Evolutionary conservation across 2,888 invertebrate genomes (phyloP), one percentile per base, ranked within the genome.

Genomic region (Acleris literana): DNA sequence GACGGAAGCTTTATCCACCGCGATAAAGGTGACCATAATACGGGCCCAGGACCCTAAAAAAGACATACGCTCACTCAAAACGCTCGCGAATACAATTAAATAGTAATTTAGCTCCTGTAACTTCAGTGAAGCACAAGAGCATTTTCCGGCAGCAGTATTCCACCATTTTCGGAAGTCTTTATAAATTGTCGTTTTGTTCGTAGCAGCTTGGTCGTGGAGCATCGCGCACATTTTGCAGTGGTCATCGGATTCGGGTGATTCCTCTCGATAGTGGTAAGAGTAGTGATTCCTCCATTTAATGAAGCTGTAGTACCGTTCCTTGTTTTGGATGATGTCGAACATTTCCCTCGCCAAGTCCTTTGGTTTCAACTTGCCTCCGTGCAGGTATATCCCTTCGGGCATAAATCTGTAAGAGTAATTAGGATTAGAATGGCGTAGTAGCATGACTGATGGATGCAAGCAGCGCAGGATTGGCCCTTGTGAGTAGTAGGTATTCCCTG

Each of bases 271-370:
- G 51, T 77, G 72, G 52, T 70, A 79, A 0, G 75, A 72, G 57
- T 81, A 81, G 67, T 80, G 70, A 22, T 76, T 78, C 54, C 70
- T 73, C 81, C 80, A 82, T 57, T 68, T 76, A 53, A 81, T 80
- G 60, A 71, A 78, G 5, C 72, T 68, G 46, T 72, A 70, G 63
- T 79, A 81, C 53, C 64, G 65, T 3, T 74, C 69, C 22, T 72
- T 72, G 52, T 80, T 68, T 1, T 72, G 67, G 7, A 74, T 72
- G 11, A 79, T 69, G 29, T 75, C 69, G 16, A 71, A 48, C 73
- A 81, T 80, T 44, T 72, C 57, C n/a, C 65, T 59, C 0, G 77
- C 80, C 49, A 79, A 54, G 4, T 64, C 65, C 46, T 71, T 53
- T 0, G 73, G 69, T 1, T 68, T 70, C 39, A 76, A 57, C 22